These are phyloP conservation scores for silkworm (Bombyx mori) DNA, from an alignment of 1,140 invertebrate species.

Conservation along the genomic window ASM3026992v2 NC_085129.1:12131001-12131500, in stretches of 20 bases:
- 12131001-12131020: conserved; percentile 36
- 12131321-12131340: too few relatives aligned
- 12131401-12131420: too few relatives aligned
- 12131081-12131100: conserved; percentile 34
- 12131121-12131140: conserved; percentile 29
- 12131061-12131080: conserved; percentile 32
- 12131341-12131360: too few relatives aligned
- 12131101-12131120: conserved; percentile 28
- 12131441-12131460: too few relatives aligned
- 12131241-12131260: neutral
- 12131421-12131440: too few relatives aligned
- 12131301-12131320: too few relatives aligned
- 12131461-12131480: too few relatives aligned
- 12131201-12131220: neutral
- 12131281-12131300: too few relatives aligned
- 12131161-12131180: conserved; percentile 43
- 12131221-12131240: neutral
- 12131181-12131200: conserved; percentile 4
- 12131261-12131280: neutral
- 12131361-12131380: too few relatives aligned
- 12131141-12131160: conserved; percentile 39
- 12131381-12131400: too few relatives aligned
- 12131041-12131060: conserved; percentile 23
- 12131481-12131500: too few relatives aligned
- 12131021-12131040: conserved; percentile 43